phyloP scores from a whole-genome alignment of 2,113 vertebrate species.

The Pica pica region DNA sequence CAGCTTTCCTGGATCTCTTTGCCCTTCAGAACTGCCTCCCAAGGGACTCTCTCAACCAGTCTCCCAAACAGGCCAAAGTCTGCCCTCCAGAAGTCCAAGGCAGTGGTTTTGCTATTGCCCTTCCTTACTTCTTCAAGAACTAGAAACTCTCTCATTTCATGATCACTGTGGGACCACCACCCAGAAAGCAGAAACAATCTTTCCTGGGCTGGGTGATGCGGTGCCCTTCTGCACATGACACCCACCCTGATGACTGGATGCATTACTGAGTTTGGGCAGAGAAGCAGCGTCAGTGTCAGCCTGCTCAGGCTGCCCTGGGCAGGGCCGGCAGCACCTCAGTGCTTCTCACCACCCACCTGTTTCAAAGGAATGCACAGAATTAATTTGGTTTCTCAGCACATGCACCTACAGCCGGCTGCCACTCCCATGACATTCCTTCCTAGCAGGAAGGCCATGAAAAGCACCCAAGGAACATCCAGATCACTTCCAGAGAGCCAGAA shows the following conservation, averaged over 20 bases:
- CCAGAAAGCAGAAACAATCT: neutral
- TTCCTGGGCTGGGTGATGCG: neutral
- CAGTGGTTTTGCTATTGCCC: neutral
- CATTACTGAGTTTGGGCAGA: neutral
- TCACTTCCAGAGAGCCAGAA: neutral
- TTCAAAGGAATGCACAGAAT: neutral
- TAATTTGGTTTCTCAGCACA: neutral
- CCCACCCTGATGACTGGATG: accelerated
- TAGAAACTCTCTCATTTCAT: neutral
- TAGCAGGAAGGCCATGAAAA: neutral
- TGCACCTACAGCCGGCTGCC: neutral
- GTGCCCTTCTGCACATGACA: neutral
- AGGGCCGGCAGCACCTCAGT: neutral
- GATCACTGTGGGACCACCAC: neutral
- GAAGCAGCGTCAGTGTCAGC: neutral
- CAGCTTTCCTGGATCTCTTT: neutral
- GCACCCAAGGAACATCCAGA: neutral
- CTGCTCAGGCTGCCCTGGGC: neutral
- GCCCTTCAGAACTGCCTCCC: neutral
- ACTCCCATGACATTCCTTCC: neutral
- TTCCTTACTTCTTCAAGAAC: neutral
- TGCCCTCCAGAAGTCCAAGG: neutral
- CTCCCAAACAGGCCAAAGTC: neutral
- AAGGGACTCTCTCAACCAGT: neutral
- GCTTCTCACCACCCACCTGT: neutral